Base-by-base conservation (phyloP, 2,113 vertebrate genomes). In the Candoia aspera region DNA sequence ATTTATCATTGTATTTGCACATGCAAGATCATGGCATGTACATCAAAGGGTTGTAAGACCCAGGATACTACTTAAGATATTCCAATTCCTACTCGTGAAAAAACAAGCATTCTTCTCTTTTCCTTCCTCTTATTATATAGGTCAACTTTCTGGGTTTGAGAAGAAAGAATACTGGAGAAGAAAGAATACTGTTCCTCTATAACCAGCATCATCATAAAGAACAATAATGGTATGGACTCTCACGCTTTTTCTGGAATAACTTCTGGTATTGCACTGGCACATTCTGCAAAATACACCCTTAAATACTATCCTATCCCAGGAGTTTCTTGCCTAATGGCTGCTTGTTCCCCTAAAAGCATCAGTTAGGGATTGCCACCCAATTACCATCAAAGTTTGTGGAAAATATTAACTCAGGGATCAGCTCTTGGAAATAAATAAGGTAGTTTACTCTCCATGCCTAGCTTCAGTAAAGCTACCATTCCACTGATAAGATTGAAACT, bases 341-440 rank as follows among this genome's bases (percentile, higher is more conserved):
- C 54, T 88, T 88, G 54, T 84, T 88, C 37, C 24, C 21, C n/a
- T 53, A 54, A 84, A 89, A 46, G 57, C 87, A 89, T 84, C 91
- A 92, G 85, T 92, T 92, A 92, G 87, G 42, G 73, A 92, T 37
- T 55, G 91, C 87, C 58, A 89, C 21, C 68, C 91, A 92, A 89
- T 92, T 92, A 92, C 79, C n/a, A 92, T 33, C 55, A 37, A 79
- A 73, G 0, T 29, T 42, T 58, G 86, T 54, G 23, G 46, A 62
- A 89, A 73, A 88, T 83, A 55, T 49, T 46, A 29, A 29, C 6
- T 60, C 37, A 24, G 79, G 59, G 55, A 57, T 33, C 49, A 42
- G 55, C 37, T 89, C 83, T 54, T 90, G 29, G 88, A 90, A 89
- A 88, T 89, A 92, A 92, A 92, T 89, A 89, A 92, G 91, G 87